Conservation (phyloP, 2,113 vertebrate genomes). For the Anguilla japonica region DNA sequence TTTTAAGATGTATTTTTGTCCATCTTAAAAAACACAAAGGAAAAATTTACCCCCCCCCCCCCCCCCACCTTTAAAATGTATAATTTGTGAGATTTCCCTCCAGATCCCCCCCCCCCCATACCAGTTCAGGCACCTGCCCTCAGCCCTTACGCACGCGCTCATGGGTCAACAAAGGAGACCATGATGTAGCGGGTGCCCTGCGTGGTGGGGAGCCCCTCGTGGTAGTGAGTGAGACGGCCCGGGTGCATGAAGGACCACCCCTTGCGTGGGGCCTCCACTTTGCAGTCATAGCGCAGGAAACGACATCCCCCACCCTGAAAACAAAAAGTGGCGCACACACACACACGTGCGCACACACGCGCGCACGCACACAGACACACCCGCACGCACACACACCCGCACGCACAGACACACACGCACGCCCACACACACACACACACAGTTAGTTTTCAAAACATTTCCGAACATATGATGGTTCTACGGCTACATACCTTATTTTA, state of each 20-base stretch:
- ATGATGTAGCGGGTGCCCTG: slow-evolving; percentile 85
- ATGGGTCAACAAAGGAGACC: slow-evolving; percentile 90
- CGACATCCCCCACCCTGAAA: slow-evolving; percentile 82
- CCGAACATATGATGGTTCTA: too few relatives aligned
- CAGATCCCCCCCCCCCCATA: background rate
- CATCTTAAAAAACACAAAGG: background rate
- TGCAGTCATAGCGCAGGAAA: slow-evolving; percentile 82
- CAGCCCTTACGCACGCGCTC: background rate
- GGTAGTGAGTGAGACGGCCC: slow-evolving; percentile 85
- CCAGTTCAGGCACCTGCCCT: background rate
- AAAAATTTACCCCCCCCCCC: background rate
- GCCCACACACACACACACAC: too few relatives aligned
- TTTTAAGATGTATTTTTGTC: background rate
- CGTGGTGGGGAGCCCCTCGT: slow-evolving; percentile 84
- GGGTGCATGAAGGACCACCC: slow-evolving; percentile 89
- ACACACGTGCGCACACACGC: background rate
- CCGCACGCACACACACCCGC: background rate
- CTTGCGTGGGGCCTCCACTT: slow-evolving; percentile 77
- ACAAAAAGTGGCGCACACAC: slow-evolving; percentile 20
- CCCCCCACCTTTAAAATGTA: background rate
- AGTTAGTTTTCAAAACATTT: too few relatives aligned
- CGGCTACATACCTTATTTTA: too few relatives aligned
- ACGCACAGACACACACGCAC: background rate
- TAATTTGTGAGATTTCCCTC: background rate
- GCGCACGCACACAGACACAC: background rate